Evolutionary conservation across 2,113 vertebrate genomes (phyloP).

Genomic region (Centrocercus urophasianus): DNA sequence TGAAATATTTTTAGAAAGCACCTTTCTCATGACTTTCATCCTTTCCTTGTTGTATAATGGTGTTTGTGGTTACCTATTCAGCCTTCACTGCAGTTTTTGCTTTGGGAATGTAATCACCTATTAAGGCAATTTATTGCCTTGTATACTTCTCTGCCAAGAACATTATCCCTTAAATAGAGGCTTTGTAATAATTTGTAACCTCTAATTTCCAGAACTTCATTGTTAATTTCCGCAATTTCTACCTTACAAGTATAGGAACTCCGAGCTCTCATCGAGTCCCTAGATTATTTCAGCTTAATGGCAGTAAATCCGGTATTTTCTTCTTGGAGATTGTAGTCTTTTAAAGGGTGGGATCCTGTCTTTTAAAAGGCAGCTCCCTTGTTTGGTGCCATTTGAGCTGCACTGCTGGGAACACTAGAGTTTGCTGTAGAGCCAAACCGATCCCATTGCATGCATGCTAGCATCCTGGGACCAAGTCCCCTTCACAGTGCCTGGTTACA

Average conservation of each 20-base stretch:
- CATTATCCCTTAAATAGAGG: slow-evolving; percentile 63
- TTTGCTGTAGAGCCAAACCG: accelerated
- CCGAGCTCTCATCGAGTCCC: background rate
- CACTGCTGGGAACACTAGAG: background rate
- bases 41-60: slow-evolving; percentile 14
- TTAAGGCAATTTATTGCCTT: slow-evolving; percentile 65
- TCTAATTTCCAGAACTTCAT: slow-evolving; percentile 61
- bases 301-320: background rate
- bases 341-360: background rate
- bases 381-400: background rate
- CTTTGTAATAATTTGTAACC: slow-evolving; percentile 53
- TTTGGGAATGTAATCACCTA: slow-evolving; percentile 64
- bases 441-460: accelerated
- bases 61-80: slow-evolving; percentile 60
- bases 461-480: background rate
- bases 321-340: background rate
- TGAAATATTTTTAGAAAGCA: slow-evolving; percentile 19
- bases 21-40: background rate
- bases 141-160: slow-evolving; percentile 66
- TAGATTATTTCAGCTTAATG: background rate
- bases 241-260: slow-evolving; percentile 19
- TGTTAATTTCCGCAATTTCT: slow-evolving; percentile 46
- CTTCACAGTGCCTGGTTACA: background rate
- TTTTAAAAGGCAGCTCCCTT: background rate
- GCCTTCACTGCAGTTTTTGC: slow-evolving; percentile 40